These are phyloP conservation scores for Drosophila borborema DNA, from an alignment of 2,888 invertebrate species.

Conservation along the genomic window DNA sequence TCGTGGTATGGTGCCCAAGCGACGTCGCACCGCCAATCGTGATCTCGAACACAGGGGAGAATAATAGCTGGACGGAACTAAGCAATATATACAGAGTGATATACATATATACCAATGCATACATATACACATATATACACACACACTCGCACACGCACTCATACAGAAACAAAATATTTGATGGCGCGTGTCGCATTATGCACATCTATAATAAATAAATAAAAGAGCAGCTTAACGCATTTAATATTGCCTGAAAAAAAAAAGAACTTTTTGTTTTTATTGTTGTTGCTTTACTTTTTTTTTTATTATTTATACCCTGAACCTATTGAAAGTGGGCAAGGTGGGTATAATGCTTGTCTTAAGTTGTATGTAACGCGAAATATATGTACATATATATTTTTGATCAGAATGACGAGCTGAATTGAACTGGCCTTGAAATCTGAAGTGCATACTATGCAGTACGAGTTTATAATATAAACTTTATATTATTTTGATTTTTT, in stretches of 20 bases:
- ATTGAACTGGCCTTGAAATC: no score
- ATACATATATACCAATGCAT: neutral
- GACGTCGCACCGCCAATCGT: slow-evolving; percentile 9
- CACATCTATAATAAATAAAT: slow-evolving; percentile 58
- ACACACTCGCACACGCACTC: neutral
- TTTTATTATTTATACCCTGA: neutral
- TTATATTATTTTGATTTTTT: no score
- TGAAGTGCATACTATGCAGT: no score
- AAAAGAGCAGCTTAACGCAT: slow-evolving; percentile 44
- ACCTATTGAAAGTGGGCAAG: neutral
- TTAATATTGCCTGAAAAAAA: slow-evolving; percentile 9
- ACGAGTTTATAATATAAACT: no score
- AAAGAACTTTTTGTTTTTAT: no score
- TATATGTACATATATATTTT: no score
- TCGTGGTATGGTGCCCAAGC: neutral
- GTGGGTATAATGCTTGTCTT: neutral
- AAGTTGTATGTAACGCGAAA: neutral
- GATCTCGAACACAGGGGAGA: neutral
- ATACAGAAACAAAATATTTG: neutral
- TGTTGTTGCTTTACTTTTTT: slow-evolving; percentile 1
- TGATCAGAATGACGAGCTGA: no score
- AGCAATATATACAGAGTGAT: neutral
- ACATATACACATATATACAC: neutral
- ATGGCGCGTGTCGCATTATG: slow-evolving; percentile 38
- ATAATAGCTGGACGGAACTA: neutral